Base-by-base conservation (phyloP, 2,797 vertebrate species). In the Sebastes hubbsi region DNA sequence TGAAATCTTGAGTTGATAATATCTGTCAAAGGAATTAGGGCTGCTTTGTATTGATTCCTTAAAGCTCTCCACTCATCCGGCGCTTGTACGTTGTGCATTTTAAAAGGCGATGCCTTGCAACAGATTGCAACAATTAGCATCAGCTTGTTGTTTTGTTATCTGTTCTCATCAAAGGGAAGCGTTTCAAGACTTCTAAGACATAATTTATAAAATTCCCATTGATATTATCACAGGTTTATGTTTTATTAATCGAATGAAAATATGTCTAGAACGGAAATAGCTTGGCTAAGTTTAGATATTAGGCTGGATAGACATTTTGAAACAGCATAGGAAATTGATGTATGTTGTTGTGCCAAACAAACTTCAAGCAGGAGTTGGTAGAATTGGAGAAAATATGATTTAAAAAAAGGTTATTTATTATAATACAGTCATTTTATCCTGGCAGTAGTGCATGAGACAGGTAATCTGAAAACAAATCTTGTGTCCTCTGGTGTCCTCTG, bases 11-110 rank as follows among this genome's bases (percentile, higher is more conserved):
- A 88, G 95, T 96, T 96, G 91, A 95, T 95, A 66, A 80, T 96
- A 95, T 96, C 90, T 85, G 95, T 94, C 95, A 95, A 92, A 97
- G 94, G 93, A 96, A 96, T 96, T 95, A 88, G 75, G 49, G 72
- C 81, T 46, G 49, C 49, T 85, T 90, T 87, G 86, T 85, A 87
- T 85, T 90, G 87, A 91, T 93, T 91, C 71, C 62, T 42, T 64
- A 61, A 85, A 90, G 88, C 71, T 65, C 74, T 71, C 70, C 30
- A 84, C 66, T 86, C 66, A 72, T 85, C 77, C 58, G 12, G 14
- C 11, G 36, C 58, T 83, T 72, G 59, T 18, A 58, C 62, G 62
- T 61, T 65, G 74, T 60, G 36, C 64, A n/a, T 89, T 84, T 86
- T 82, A 27, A 81, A 62, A 79, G 78, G 55, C 13, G 70, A 75